Evolutionary conservation across 2,113 vertebrate genomes (phyloP), one percentile per base, ranked within the genome.

Genomic region (Turnix velox): DNA sequence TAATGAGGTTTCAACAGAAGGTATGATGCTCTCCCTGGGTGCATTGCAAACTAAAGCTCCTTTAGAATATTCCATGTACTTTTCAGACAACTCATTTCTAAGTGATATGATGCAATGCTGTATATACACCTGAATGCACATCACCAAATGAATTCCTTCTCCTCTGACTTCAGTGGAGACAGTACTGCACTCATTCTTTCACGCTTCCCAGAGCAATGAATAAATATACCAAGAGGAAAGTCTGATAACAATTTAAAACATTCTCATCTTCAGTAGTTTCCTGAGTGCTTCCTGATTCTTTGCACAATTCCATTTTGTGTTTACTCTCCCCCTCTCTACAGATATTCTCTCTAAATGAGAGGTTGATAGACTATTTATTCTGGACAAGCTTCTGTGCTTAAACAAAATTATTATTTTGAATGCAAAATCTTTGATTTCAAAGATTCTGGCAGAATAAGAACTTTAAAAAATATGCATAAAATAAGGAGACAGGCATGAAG

Each of bases 121-220:
- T 19, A 33, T 18, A 20, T 13, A 30, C 18, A 74, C 40, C 58
- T 61, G n/a, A 23, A 66, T 42, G n/a, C 30, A n/a, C 0, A 0
- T 18, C 54, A 71, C 63, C 61, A 82, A 73, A 35, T 5, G 30
- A 40, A 22, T 18, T 52, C 5, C 22, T 54, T 18, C 12, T 69
- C 6, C 30, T 52, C 43, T 51, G 42, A 46, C 42, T 69, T 77
- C 49, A 58, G 19, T 14, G 33, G 31, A 68, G 45, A 43, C 11
- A 52, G 8, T 15, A 33, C 18, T 63, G 13, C 40, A 52, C n/a
- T 77, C 39, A 45, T 2, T 35, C 7, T 52, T 77, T 48, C 27
- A 48, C 13, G 9, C 66, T 89, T 74, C 33, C 31, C 31, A 59
- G 69, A 73, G 12, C 12, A 65, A 43, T 14, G 18, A 57, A 20